Percentiles rank a stretch among this genome's conserved stretches.
These are phyloP conservation scores for Ammodytes marinus DNA, from an alignment of 2,113 vertebrate genomes.

Conservation along the genomic window DNA sequence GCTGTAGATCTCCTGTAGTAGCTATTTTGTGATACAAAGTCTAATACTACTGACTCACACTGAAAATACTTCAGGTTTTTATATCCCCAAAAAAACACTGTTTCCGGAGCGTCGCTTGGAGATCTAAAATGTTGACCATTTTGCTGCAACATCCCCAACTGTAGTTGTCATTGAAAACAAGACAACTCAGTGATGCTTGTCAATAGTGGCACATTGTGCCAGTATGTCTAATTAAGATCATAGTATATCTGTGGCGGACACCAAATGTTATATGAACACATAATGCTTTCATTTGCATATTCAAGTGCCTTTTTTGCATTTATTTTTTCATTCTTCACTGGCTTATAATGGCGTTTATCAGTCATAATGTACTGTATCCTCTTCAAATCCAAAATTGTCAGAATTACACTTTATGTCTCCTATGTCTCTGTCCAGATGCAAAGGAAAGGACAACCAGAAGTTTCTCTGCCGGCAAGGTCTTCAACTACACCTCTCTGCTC, in stretches of 20 bases:
- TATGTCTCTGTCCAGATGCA: constrained; percentile 74
- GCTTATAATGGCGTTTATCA: background rate
- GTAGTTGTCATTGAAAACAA: constrained; percentile 32
- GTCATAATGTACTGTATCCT: constrained; percentile 1
- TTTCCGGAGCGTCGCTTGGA: background rate
- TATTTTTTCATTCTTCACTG: background rate
- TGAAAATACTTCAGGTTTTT: background rate
- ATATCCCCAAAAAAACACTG: background rate
- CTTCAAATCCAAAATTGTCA: background rate
- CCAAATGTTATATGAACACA: constrained; percentile 20
- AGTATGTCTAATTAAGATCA: constrained; percentile 52
- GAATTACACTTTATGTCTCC: constrained; percentile 2
- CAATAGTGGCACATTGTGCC: constrained; percentile 34
- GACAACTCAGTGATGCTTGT: constrained; percentile 21
- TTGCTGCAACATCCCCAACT: background rate
- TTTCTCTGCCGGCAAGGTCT: constrained; percentile 84
- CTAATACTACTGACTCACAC: background rate
- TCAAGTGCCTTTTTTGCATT: background rate
- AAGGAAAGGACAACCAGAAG: constrained; percentile 83
- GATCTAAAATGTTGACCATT: background rate
- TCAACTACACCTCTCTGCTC: constrained; percentile 91
- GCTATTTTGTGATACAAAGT: background rate
- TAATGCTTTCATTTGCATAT: constrained; percentile 28
- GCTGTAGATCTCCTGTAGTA: background rate
- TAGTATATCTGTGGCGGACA: constrained; percentile 32